phyloP scores from a whole-genome alignment of 2,797 vertebrate species.

The Typhlichthys eigenmanni region DNA sequence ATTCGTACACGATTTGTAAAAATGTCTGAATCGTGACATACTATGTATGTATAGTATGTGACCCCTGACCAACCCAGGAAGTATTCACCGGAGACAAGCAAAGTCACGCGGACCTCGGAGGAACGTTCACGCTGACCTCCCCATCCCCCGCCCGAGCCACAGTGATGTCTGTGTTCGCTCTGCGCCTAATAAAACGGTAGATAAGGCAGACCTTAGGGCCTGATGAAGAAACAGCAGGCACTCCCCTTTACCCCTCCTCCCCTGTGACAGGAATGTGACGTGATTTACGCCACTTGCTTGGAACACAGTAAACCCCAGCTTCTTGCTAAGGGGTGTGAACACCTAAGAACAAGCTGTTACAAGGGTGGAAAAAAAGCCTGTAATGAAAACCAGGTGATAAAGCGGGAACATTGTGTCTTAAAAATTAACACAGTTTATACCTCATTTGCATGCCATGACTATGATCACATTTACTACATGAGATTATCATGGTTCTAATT shows the following conservation, averaged over 20 bases:
- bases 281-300: slow-evolving; percentile 35
- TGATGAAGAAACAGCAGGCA: slow-evolving; percentile 45
- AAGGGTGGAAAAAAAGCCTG: background rate
- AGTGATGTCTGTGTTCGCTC: slow-evolving; percentile 33
- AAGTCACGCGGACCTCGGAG: slow-evolving; percentile 21
- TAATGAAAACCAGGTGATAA: slow-evolving; percentile 39
- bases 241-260: slow-evolving; percentile 40
- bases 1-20: too few species aligned
- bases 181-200: slow-evolving; percentile 10
- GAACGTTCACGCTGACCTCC: slow-evolving; percentile 38
- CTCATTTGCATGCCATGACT: slow-evolving; percentile 26
- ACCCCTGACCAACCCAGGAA: slow-evolving; percentile 35
- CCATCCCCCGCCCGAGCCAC: slow-evolving; percentile 28
- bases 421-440: slow-evolving; percentile 1
- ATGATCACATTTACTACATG: slow-evolving; percentile 34
- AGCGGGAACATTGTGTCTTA: slow-evolving; percentile 21
- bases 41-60: slow-evolving; percentile 2
- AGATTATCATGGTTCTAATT: slow-evolving; percentile 39
- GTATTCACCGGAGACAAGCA: slow-evolving; percentile 25
- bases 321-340: slow-evolving; percentile 26
- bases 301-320: slow-evolving; percentile 33
- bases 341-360: slow-evolving; percentile 49
- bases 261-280: slow-evolving; percentile 39
- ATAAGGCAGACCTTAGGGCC: slow-evolving; percentile 30
- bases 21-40: too few species aligned